These are phyloP conservation scores for Hypocryptadius cinnamomeus DNA, from an alignment of 2,113 vertebrate species.

Conservation along the genomic window DNA sequence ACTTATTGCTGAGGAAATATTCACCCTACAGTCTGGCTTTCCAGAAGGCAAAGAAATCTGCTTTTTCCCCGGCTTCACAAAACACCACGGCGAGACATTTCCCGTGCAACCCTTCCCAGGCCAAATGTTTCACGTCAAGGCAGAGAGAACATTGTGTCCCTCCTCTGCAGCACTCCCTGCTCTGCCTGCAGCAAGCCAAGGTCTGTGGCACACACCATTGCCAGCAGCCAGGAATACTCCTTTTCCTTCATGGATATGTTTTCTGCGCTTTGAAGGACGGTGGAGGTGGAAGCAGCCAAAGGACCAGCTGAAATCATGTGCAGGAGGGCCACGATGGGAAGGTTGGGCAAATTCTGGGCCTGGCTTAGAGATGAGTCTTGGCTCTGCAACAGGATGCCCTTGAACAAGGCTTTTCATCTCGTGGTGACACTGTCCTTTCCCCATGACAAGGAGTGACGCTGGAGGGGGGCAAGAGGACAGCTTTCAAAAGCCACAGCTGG, in stretches of 20 bases:
- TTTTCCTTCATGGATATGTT: neutral
- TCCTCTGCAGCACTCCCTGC: conserved; percentile 3
- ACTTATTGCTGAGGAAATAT: neutral
- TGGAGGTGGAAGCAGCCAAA: conserved; percentile 36
- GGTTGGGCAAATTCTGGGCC: neutral
- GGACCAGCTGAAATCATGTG: conserved; percentile 25
- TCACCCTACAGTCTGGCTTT: neutral
- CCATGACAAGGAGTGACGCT: neutral
- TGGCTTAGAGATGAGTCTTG: neutral
- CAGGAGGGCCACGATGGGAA: neutral
- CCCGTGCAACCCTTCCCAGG: neutral
- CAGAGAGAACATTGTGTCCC: conserved; percentile 38
- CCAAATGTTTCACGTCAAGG: conserved; percentile 47
- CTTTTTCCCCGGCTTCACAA: neutral
- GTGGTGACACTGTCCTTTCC: neutral
- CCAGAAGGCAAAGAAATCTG: neutral
- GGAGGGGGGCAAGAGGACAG: neutral
- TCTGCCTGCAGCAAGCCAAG: conserved; percentile 33
- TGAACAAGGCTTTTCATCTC: neutral
- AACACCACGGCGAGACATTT: neutral
- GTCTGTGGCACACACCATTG: conserved; percentile 43
- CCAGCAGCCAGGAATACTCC: conserved; percentile 39
- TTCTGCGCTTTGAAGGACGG: neutral
- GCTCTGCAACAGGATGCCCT: neutral
- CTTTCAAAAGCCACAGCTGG: neutral